Evolutionary conservation across 2,888 invertebrate genomes (phyloP), one percentile per base, ranked within the genome.

Genomic region (Gerosis bhagava): DNA sequence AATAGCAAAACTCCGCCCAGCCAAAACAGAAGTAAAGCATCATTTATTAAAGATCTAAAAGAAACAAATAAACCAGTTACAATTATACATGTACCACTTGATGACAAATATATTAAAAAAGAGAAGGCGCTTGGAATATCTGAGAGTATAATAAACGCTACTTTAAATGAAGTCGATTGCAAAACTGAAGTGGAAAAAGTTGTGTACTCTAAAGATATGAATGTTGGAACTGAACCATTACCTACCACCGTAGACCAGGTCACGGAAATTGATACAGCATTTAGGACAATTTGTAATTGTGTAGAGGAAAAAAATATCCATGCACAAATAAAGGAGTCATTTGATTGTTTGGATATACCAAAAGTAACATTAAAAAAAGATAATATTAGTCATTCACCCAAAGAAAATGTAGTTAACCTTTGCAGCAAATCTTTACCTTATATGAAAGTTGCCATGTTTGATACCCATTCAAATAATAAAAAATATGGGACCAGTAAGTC

Each of bases 291-390:
- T 15, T 64, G 56, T 42, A 67, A 58, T 13, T 63, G 54, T 39
- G 44, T 60, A n/a, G 60, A 68, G 53, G 48, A 57, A 58, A 12
- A 50, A 26, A 48, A 62, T 32, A 43, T 65, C 13, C 69, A 72
- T 52, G 69, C 69, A 5, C 68, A 77, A 43, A 41, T 63, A 8
- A 66, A 65, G 45, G 61, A 71, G 48, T 54, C 64, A 31, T 84
- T 74, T 58, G 87, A 84, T 60, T 78, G 67, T 63, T 82, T 87
- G 12, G 70, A 78, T 51, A 77, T 87, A 77, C 87, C 87, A 65
- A 81, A 84, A 68, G 76, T 87, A 43, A 76, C 77, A 26, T 66
- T 87, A 60, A 77, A 62, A 40, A 81, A 77, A 54, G 81, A 78
- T 53, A 81, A 69, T 56, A 31, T 12, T 25, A 66, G 51, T 47